phyloP scores from a whole-genome alignment of 2,888 invertebrate species.

The Craniophora ligustri region DNA sequence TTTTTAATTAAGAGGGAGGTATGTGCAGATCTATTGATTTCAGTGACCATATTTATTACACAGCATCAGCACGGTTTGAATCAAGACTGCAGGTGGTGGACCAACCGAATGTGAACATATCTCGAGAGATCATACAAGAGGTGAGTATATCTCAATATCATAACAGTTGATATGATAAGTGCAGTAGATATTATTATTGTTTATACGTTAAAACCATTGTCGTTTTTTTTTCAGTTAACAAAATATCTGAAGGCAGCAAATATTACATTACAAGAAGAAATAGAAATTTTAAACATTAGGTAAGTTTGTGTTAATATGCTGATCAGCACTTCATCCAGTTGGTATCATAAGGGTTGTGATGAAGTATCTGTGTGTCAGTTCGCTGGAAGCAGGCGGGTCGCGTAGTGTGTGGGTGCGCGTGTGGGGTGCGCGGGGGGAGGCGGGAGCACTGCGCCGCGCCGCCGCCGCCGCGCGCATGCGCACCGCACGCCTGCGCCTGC shows the following conservation, averaged over 20 bases:
- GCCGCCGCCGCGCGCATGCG: conserved; percentile 67
- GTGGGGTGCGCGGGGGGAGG: conserved; percentile 77
- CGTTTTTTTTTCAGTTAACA: conserved; percentile 87
- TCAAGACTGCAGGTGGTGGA: conserved; percentile 87
- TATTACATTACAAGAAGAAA: conserved; percentile 89
- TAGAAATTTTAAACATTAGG: conserved; percentile 91
- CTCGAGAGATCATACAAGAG: conserved; percentile 78
- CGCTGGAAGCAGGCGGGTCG: conserved; percentile 66
- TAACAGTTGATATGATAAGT: no score
- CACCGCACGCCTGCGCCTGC: conserved; percentile 66
- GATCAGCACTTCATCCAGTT: no score
- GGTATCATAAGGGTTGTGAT: neutral
- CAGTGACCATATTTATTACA: neutral
- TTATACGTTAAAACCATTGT: neutral
- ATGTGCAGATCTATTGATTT: neutral
- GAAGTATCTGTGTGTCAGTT: conserved; percentile 58
- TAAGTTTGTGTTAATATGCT: no score
- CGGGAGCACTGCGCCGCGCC: conserved; percentile 75
- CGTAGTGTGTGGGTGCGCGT: conserved; percentile 75
- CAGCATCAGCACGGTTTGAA: conserved; percentile 90
- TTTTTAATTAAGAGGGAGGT: no score
- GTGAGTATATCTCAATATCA: no score
- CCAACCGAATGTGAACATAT: conserved; percentile 79
- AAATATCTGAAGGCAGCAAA: conserved; percentile 90
- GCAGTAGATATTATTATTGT: no score